Evolutionary conservation across 2,113 vertebrate genomes (phyloP).

Genomic region (Heliornis fulica): DNA sequence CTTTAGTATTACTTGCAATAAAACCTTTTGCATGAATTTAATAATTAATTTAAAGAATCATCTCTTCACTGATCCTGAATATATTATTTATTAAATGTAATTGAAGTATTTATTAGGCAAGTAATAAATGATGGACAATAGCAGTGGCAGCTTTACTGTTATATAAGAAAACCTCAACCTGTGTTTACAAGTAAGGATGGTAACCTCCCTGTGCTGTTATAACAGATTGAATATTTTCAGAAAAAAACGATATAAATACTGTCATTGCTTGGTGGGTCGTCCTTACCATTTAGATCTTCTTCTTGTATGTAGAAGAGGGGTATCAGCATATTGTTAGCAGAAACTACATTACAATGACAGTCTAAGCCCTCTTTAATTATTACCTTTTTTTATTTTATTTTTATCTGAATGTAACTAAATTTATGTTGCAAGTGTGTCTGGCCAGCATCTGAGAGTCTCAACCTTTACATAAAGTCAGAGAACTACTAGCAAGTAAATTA

Average conservation of each 20-base stretch:
- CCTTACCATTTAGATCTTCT: neutral
- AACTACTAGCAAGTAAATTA: neutral
- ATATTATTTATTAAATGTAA: constrained; percentile 82
- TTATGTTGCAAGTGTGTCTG: neutral
- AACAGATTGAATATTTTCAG: constrained; percentile 27
- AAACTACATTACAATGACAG: neutral
- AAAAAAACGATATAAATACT: neutral
- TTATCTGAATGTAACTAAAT: neutral
- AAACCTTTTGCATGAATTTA: constrained; percentile 74
- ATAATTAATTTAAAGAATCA: constrained; percentile 82
- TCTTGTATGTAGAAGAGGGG: neutral
- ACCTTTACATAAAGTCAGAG: neutral
- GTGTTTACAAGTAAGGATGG: constrained; percentile 59
- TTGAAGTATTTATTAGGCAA: constrained; percentile 81
- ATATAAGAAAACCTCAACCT: constrained; percentile 54
- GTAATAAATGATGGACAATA: constrained; percentile 75
- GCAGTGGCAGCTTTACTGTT: constrained; percentile 40
- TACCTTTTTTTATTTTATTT: neutral
- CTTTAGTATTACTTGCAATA: constrained; percentile 70
- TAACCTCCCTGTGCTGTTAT: constrained; percentile 3
- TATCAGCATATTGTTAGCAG: neutral
- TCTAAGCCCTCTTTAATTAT: neutral
- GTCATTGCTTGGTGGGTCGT: neutral
- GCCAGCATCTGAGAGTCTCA: neutral
- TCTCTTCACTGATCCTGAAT: constrained; percentile 71